Evolutionary conservation across 2,888 invertebrate genomes (phyloP).

Genomic region (Sclerodermus sp.): DNA sequence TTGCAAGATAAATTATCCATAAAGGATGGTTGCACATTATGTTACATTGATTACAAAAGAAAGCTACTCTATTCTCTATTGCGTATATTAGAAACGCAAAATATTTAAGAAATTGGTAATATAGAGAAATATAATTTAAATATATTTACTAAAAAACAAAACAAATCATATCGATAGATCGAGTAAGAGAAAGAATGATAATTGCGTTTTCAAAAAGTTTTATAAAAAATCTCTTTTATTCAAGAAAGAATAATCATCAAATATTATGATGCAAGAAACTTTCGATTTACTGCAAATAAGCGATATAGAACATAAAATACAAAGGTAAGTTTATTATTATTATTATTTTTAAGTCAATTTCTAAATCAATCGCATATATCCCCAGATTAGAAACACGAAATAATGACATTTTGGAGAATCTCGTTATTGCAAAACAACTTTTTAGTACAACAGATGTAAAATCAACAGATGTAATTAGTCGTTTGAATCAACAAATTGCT

Average conservation of each 20-base stretch:
- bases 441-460: slow-evolving; percentile 1
- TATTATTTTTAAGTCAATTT: no score
- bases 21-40: slow-evolving; percentile 33
- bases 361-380: background rate
- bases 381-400: slow-evolving; percentile 39
- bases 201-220: no score
- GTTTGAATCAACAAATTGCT: slow-evolving; percentile 29
- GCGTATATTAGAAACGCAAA: slow-evolving; percentile 38
- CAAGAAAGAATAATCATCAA: no score
- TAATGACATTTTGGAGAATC: slow-evolving; percentile 22
- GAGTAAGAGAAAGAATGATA: no score
- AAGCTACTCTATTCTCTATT: slow-evolving; percentile 43
- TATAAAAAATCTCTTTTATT: no score
- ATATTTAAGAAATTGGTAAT: slow-evolving; percentile 2
- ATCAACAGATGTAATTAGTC: slow-evolving; percentile 26
- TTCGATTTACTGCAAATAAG: no score
- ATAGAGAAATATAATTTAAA: no score
- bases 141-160: no score
- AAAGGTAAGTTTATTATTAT: no score
- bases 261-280: no score
- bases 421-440: slow-evolving; percentile 18
- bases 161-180: no score
- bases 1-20: slow-evolving; percentile 26
- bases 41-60: slow-evolving; percentile 36
- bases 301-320: no score